A percentile compares a stretch with the other conserved stretches of the same genome.
Conservation (phyloP, 1,140 invertebrate genomes). For the Zaprionus vittiger region DNA sequence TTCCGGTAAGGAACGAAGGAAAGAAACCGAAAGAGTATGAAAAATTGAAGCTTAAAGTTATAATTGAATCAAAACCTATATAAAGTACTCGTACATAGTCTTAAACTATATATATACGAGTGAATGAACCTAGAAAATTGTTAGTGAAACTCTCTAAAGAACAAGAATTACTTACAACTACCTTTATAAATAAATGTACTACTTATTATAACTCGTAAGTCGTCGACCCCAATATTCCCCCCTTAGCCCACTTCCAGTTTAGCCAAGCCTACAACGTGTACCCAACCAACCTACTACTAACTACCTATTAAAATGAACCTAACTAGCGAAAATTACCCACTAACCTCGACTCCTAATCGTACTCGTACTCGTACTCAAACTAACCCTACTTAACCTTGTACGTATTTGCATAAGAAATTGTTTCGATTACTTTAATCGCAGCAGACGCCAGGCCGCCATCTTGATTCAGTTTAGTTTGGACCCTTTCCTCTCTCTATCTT, state of each 20-base stretch:
- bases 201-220: conserved; percentile 7
- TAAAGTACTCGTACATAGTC: conserved; percentile 63
- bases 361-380: background rate
- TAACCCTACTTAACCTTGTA: conserved; percentile 12
- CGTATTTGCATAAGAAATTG: conserved; percentile 48
- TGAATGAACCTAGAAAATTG: conserved; percentile 51
- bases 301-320: conserved; percentile 31
- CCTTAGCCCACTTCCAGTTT: conserved; percentile 27
- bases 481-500: background rate
- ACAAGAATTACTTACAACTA: conserved; percentile 31
- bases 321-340: conserved; percentile 40
- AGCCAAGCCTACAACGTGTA: conserved; percentile 40
- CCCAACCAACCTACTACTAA: conserved; percentile 28
- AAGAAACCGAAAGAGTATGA: conserved; percentile 27
- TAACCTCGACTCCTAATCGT: conserved; percentile 29
- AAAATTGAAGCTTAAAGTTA: conserved; percentile 65
- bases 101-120: conserved; percentile 29
- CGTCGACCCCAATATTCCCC: background rate
- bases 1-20: conserved; percentile 1
- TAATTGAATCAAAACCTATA: conserved; percentile 78
- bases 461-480: conserved; percentile 26
- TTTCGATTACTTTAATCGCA: conserved; percentile 39
- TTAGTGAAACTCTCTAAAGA: conserved; percentile 43
- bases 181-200: conserved; percentile 36
- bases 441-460: conserved; percentile 27